Evolutionary conservation across 2,797 vertebrate genomes (phyloP).

Genomic region (Artibeus jamaicensis): DNA sequence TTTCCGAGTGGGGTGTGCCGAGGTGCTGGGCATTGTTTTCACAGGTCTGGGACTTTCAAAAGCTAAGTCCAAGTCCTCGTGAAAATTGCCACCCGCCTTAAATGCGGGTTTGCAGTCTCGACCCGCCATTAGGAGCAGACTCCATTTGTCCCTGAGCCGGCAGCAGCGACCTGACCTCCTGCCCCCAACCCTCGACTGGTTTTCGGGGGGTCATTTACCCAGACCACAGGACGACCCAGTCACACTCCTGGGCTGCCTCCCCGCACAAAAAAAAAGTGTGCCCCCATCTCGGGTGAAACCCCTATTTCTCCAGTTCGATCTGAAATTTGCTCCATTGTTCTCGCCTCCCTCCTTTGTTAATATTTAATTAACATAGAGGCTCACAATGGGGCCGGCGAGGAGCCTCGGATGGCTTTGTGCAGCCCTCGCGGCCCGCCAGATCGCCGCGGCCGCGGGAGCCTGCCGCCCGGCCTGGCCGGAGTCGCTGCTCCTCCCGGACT

Average conservation of each 20-base stretch:
- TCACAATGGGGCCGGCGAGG: slow-evolving; percentile 82
- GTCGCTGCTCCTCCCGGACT: background rate
- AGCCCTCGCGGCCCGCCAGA: background rate
- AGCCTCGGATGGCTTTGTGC: slow-evolving; percentile 73
- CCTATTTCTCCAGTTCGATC: slow-evolving; percentile 67
- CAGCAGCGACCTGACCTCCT: background rate
- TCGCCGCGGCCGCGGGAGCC: background rate
- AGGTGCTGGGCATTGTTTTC: background rate
- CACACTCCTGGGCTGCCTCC: background rate
- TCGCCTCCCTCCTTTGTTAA: slow-evolving; percentile 84
- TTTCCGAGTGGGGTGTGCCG: background rate
- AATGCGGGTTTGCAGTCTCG: background rate
- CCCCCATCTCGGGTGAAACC: background rate
- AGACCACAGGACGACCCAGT: background rate
- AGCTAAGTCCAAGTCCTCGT: background rate
- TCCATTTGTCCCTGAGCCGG: background rate
- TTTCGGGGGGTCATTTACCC: background rate
- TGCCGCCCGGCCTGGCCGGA: fast-evolving
- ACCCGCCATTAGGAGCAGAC: slow-evolving; percentile 18
- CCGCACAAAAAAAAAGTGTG: background rate
- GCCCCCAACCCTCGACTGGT: background rate
- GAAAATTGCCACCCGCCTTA: background rate
- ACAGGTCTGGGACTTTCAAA: background rate
- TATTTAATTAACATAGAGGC: slow-evolving; percentile 91
- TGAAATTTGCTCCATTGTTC: slow-evolving; percentile 91